These are phyloP conservation scores for Macquaria australasica DNA, from an alignment of 2,113 vertebrate genomes.

Conservation along the genomic window DNA sequence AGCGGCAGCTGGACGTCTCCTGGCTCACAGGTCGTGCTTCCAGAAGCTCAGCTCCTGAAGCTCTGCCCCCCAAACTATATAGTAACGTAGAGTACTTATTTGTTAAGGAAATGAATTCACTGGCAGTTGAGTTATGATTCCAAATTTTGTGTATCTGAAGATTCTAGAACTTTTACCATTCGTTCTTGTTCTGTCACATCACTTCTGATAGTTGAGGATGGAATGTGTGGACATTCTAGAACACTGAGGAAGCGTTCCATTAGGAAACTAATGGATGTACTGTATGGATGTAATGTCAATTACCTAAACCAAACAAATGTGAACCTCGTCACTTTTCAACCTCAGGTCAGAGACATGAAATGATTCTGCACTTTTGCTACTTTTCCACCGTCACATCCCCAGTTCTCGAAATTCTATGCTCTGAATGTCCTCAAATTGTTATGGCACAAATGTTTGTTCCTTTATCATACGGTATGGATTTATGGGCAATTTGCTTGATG, in stretches of 20 bases:
- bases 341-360: constrained; percentile 25
- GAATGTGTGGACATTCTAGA: constrained; percentile 85
- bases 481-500: not conserved
- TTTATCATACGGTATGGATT: not conserved
- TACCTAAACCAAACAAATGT: constrained; percentile 20
- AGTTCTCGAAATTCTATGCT: constrained; percentile 1
- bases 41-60: constrained; percentile 79
- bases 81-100: not conserved
- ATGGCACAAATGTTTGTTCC: constrained; percentile 32
- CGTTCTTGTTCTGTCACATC: constrained; percentile 1
- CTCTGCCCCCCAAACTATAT: not conserved
- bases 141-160: not conserved
- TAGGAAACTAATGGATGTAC: too few species aligned
- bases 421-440: constrained; percentile 18
- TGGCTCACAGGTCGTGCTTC: constrained; percentile 21
- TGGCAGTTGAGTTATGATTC: constrained; percentile 32
- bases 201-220: constrained; percentile 72
- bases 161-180: constrained; percentile 26
- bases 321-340: constrained; percentile 2
- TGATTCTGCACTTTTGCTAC: not conserved
- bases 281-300: too few species aligned
- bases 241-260: not conserved
- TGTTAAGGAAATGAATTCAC: not conserved
- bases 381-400: not conserved
- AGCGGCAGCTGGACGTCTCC: constrained; percentile 28